Base-by-base conservation (phyloP, 2,888 invertebrate genomes). In the Epinotia demarniana region DNA sequence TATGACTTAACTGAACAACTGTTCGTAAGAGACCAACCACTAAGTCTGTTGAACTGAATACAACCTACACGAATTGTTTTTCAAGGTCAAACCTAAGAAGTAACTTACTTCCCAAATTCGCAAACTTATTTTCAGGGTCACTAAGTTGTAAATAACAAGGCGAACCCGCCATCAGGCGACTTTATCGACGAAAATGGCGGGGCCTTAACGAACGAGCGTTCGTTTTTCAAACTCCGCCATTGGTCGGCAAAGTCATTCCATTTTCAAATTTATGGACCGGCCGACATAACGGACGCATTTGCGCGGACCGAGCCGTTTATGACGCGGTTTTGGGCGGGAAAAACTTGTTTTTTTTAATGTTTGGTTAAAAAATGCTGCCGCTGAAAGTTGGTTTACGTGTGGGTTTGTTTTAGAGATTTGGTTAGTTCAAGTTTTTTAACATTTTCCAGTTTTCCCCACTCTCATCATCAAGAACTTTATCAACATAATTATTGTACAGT, bases 191-290 rank as follows among this genome's bases (percentile, higher is more conserved):
- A 78, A 77, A 77, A 77, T 75, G 76, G 72, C 77, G 71, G 5
- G 72, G 68, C 8, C 69, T 77, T 78, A 79, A 80, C 78, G 79
- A 79, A 78, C 73, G 75, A 63, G 75, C 73, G 74, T 78, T 77
- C 80, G 75, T 77, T 79, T 79, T 78, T 78, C 75, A 79, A 82
- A 83, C 77, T 66, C 75, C 77, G 78, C 80, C 79, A 84, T 84
- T 83, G 87, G 85, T 80, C 80, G 73, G 61, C 77, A 74, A 78
- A 79, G 79, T 80, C 79, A 80, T 81, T 81, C 86, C 83, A 84
- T 86, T 88, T 86, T 84, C 82, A 84, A 87, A 89, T 88, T 88
- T 88, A 88, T 85, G 87, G 84, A 77, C 77, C 79, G 79, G 80
- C 81, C 83, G 82, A 81, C 82, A 81, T 80, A 79, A 80, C 83